A percentile compares a stretch with the other conserved stretches of the same genome.
Evolutionary conservation across 2,797 vertebrate genomes (phyloP).

Genomic region (Anguilla pacifica): DNA sequence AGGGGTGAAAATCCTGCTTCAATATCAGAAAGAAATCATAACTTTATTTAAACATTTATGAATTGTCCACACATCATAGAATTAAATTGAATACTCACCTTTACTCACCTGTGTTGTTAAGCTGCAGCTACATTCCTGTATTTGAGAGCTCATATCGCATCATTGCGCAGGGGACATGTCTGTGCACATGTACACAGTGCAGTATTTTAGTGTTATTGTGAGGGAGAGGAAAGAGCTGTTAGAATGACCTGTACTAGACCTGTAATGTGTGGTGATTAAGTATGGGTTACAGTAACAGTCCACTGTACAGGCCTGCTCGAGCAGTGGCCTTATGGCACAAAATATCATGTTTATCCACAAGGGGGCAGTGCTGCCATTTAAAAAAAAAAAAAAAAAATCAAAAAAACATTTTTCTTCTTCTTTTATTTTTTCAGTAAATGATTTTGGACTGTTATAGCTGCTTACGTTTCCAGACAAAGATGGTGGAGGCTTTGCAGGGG

Average conservation of each 20-base stretch:
- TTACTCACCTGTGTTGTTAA: conserved; percentile 43
- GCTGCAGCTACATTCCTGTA: conserved; percentile 8
- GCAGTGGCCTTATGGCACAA: not conserved
- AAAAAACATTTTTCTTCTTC: not conserved
- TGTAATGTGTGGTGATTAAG: not conserved
- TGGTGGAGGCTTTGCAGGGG: conserved; percentile 4
- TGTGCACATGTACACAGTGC: conserved; percentile 5
- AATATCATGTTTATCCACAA: not conserved
- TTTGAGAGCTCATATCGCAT: conserved; percentile 30
- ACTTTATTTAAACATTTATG: not conserved
- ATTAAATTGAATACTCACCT: conserved; percentile 15
- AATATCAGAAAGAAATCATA: not conserved
- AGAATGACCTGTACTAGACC: too few species aligned
- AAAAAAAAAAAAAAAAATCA: too few species aligned
- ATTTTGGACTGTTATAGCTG: not conserved
- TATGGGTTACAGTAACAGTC: not conserved
- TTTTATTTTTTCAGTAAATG: not conserved
- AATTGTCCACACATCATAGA: not conserved
- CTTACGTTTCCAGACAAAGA: not conserved
- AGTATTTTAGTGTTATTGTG: conserved; percentile 1
- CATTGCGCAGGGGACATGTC: not conserved
- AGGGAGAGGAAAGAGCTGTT: not conserved
- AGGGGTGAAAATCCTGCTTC: not conserved
- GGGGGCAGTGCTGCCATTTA: not conserved
- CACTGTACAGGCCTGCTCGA: not conserved